These are phyloP conservation scores for Vollenhovia emeryi DNA, from an alignment of 1,140 invertebrate species.

Conservation along the genomic window DNA sequence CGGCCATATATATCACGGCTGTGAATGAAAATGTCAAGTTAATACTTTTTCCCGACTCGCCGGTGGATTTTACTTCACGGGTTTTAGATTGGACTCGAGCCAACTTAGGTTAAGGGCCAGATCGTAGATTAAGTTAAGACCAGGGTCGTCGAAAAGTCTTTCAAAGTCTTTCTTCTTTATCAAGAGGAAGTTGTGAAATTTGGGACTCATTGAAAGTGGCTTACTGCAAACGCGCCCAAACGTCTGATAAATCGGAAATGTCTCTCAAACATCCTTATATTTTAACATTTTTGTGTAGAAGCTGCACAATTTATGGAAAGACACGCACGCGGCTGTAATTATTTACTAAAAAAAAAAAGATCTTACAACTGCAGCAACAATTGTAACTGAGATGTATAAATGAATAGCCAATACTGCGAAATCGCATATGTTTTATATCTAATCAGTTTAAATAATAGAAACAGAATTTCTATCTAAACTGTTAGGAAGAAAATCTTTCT, in stretches of 20 bases:
- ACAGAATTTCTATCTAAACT: no score
- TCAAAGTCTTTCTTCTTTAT: not conserved
- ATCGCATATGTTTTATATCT: no score
- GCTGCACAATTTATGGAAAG: not conserved
- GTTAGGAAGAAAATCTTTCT: no score
- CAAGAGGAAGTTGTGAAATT: slow-evolving; percentile 19
- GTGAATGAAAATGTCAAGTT: slow-evolving; percentile 19
- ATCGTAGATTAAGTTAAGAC: slow-evolving; percentile 44
- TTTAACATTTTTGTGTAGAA: not conserved
- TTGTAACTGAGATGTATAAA: no score
- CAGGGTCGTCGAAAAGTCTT: not conserved
- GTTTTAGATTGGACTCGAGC: slow-evolving; percentile 28
- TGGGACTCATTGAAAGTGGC: not conserved
- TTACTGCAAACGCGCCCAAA: not conserved
- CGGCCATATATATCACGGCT: not conserved
- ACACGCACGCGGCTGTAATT: no score
- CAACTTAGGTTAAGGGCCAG: slow-evolving; percentile 30
- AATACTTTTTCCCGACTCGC: slow-evolving; percentile 1
- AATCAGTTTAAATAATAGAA: no score
- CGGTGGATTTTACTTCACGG: slow-evolving; percentile 13
- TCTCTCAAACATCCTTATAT: not conserved
- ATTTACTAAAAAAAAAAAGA: no score
- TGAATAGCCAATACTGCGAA: no score
- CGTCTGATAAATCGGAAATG: not conserved
- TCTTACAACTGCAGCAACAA: no score